Conservation (phyloP, 2,888 invertebrate genomes). For the Chymomyza procnemis region DNA sequence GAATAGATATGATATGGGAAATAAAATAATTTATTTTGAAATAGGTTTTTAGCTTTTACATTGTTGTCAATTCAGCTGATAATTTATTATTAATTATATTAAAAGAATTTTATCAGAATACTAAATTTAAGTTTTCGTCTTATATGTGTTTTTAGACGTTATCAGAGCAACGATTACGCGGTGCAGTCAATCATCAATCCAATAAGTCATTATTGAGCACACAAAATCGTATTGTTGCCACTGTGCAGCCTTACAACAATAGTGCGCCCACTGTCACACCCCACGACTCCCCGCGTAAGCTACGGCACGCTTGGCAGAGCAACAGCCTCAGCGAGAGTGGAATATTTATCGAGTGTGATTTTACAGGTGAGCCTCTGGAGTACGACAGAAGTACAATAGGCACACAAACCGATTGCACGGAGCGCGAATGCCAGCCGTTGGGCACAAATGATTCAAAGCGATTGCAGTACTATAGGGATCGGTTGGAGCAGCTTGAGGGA, state of each 20-base stretch:
- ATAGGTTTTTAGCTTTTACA: too few relatives aligned
- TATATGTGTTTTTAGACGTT: background rate
- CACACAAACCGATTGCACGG: slow-evolving; percentile 81
- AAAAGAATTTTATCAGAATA: background rate
- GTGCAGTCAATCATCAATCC: slow-evolving; percentile 21
- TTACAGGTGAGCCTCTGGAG: slow-evolving; percentile 51
- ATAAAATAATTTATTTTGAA: too few relatives aligned
- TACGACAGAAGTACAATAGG: slow-evolving; percentile 38
- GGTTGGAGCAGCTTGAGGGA: slow-evolving; percentile 83
- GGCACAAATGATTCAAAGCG: slow-evolving; percentile 79
- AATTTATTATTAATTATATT: background rate
- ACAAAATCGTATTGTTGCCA: slow-evolving; percentile 81
- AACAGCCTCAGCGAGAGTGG: slow-evolving; percentile 86
- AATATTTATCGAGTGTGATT: slow-evolving; percentile 84
- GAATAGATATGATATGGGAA: too few relatives aligned
- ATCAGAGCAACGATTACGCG: slow-evolving; percentile 35
- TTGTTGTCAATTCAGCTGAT: background rate
- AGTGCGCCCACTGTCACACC: slow-evolving; percentile 52
- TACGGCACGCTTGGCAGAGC: slow-evolving; percentile 68
- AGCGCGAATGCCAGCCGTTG: slow-evolving; percentile 55
- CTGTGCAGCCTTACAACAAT: slow-evolving; percentile 82
- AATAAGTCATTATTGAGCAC: slow-evolving; percentile 17
- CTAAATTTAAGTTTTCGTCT: background rate
- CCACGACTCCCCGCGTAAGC: slow-evolving; percentile 49
- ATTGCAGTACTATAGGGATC: slow-evolving; percentile 84